A percentile compares a stretch with the other conserved stretches of the same genome.
These are phyloP conservation scores for Monarcha castaneiventris DNA, from an alignment of 2,113 vertebrate genomes.

Conservation along the genomic window DNA sequence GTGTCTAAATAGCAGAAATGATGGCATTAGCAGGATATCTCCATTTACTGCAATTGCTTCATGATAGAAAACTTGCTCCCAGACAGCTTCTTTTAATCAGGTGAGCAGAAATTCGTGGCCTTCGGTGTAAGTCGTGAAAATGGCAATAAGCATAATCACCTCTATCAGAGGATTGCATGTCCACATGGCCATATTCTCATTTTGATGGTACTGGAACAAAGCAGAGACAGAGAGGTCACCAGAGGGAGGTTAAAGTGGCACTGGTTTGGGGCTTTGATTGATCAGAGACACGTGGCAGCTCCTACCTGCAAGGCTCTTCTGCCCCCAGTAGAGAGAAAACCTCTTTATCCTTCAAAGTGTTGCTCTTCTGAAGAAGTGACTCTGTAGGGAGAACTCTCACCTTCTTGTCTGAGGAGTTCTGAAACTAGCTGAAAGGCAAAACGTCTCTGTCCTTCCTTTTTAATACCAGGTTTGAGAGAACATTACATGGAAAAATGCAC, in stretches of 20 bases:
- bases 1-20: not conserved
- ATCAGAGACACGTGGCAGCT: not conserved
- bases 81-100: not conserved
- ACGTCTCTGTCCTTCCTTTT: not conserved
- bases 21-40: not conserved
- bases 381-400: not conserved
- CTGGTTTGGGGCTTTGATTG: not conserved
- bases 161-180: not conserved
- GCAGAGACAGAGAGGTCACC: not conserved
- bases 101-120: not conserved
- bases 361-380: not conserved
- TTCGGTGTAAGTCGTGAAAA: not conserved
- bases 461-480: not conserved
- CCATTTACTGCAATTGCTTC: not conserved
- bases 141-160: not conserved
- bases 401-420: slow-evolving; percentile 25
- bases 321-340: slow-evolving; percentile 4
- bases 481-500: not conserved
- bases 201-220: slow-evolving; percentile 3
- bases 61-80: not conserved
- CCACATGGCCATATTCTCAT: not conserved
- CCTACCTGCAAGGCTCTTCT: not conserved
- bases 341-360: slow-evolving; percentile 38
- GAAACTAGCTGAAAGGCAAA: slow-evolving; percentile 38
- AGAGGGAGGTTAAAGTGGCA: not conserved